phyloP scores from a whole-genome alignment of 2,113 vertebrate species.

The Glaucidium brasilianum region DNA sequence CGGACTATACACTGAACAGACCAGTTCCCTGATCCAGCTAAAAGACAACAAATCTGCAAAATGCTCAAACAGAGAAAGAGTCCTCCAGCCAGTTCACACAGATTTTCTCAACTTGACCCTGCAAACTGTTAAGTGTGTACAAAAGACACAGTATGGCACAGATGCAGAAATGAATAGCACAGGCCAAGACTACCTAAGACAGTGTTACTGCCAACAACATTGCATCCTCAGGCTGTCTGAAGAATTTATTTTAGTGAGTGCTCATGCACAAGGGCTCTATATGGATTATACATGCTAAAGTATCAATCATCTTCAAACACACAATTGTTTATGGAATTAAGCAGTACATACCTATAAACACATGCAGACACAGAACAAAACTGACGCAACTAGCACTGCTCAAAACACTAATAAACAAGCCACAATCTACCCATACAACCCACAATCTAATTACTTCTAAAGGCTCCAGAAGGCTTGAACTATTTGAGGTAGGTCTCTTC shows the following conservation, averaged over 20 bases:
- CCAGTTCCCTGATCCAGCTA: not conserved
- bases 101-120: not conserved
- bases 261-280: not conserved
- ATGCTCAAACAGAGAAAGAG: not conserved
- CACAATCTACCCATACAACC: constrained; percentile 28
- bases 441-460: constrained; percentile 40
- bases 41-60: not conserved
- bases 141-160: not conserved
- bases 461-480: constrained; percentile 5
- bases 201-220: not conserved
- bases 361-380: not conserved
- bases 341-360: not conserved
- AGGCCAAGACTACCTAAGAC: not conserved
- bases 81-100: not conserved
- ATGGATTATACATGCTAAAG: not conserved
- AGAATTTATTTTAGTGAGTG: not conserved
- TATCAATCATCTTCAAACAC: not conserved
- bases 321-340: not conserved
- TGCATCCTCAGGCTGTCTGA: not conserved
- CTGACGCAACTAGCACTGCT: not conserved
- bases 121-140: not conserved
- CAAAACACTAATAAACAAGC: constrained; percentile 29
- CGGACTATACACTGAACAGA: not conserved
- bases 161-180: not conserved
- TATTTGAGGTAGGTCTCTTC: constrained; percentile 16